A percentile compares a stretch with the other conserved stretches of the same genome.
These are phyloP conservation scores for Ceyx cyanopectus DNA, from an alignment of 2,113 vertebrate genomes.

Conservation along the genomic window DNA sequence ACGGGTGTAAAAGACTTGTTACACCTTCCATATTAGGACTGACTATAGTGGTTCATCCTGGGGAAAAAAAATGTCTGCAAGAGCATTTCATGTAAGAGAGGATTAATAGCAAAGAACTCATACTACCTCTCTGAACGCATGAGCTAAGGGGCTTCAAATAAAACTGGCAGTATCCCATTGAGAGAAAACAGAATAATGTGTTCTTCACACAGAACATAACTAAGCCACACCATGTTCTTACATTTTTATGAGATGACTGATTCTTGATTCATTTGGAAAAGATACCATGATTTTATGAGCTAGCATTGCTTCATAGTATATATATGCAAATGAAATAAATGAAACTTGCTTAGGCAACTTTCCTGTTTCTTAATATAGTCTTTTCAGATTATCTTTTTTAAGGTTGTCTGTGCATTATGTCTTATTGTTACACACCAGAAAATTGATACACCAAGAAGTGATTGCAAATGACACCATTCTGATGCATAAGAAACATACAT, in stretches of 20 bases:
- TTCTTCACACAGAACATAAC: not conserved
- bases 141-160: not conserved
- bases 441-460: not conserved
- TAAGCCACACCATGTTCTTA: not conserved
- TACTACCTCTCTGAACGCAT: not conserved
- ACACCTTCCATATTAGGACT: not conserved
- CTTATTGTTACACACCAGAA: not conserved
- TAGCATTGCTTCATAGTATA: not conserved
- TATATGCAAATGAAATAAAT: not conserved
- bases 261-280: not conserved
- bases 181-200: not conserved
- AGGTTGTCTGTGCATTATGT: not conserved
- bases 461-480: not conserved
- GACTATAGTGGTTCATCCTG: not conserved
- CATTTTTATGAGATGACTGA: not conserved
- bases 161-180: not conserved
- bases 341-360: not conserved
- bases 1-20: not conserved
- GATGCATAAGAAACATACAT: not conserved
- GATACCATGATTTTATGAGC: not conserved
- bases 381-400: not conserved
- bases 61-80: not conserved
- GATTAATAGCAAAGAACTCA: not conserved
- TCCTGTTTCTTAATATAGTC: not conserved
- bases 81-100: not conserved